phyloP scores from a whole-genome alignment of 1,140 invertebrate genomes.

The Ceratosolen solmsi region DNA sequence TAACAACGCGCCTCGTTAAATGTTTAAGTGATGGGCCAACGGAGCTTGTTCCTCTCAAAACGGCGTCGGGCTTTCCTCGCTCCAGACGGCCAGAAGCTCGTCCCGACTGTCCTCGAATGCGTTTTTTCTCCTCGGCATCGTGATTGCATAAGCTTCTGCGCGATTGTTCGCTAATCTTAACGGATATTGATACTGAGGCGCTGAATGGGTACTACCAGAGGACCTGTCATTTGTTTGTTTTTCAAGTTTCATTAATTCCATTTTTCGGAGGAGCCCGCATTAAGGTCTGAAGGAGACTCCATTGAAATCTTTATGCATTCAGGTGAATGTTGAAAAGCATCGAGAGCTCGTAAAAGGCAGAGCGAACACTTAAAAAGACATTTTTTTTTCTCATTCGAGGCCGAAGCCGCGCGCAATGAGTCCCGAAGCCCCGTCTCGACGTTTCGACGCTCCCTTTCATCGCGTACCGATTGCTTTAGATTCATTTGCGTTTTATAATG shows the following conservation, averaged over 20 bases:
- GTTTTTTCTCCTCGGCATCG: too few relatives aligned
- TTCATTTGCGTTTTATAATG: not conserved
- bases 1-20: conserved; percentile 17
- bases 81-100: too few relatives aligned
- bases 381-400: not conserved
- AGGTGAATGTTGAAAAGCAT: not conserved
- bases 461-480: not conserved
- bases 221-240: not conserved
- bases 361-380: not conserved
- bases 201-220: not conserved
- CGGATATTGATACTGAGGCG: too few relatives aligned
- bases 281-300: not conserved
- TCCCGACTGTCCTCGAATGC: too few relatives aligned
- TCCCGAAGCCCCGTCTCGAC: too few relatives aligned
- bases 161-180: too few relatives aligned
- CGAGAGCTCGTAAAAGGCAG: not conserved
- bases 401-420: not conserved
- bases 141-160: too few relatives aligned
- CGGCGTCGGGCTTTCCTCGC: not conserved
- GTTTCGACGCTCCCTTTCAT: too few relatives aligned
- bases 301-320: conserved; percentile 23
- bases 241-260: not conserved
- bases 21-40: not conserved
- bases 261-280: not conserved
- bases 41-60: too few relatives aligned